Evolutionary conservation across 1,140 invertebrate species (phyloP), one percentile per base, ranked within the genome.

Genomic region (Proctacanthus coquilletti): DNA sequence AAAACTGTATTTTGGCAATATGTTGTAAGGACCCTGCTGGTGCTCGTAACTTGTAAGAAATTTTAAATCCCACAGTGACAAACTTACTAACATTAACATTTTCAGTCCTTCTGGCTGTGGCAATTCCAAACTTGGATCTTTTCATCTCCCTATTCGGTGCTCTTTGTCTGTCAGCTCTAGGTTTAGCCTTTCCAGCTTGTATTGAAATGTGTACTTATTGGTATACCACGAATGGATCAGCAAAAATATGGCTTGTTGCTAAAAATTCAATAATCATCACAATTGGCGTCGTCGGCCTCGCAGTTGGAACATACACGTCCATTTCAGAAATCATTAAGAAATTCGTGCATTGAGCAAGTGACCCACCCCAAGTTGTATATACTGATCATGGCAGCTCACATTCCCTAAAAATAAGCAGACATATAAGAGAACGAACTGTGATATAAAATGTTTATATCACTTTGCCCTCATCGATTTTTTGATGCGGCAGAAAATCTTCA

Each of bases 141-240:
- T 80, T 93, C 57, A 94, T 95, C 40, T 87, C 88, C 0, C 64
- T 92, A 21, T 81, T 93, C 47, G 91, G 91, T 18, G 85, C 89
- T 0, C 62, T 92, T 1, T 83, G 80, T 43, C 69, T 88, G 5
- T 84, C 84, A 6, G 78, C 80, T 0, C 63, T 93, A 17, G 87
- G 88, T 0, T 62, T 94, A 11, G 83, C 85, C 2, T 84, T 93
- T 51, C 91, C 89, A 13, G 84, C 87, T 1, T 63, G 89, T 29
- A 84, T 94, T 43, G 70, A 81, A 41, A 68, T 67, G 14, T 75
- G 70, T 51, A 71, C 74, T 0, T 71, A 69, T 45, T 78, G 77
- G 77, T 67, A 73, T 50, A 59, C 35, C 45, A 60, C 21, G 52
- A 68, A 44, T 60, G 68, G 49, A 49, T 2, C 52, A 0, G 23